These are phyloP conservation scores for Ahaetulla prasina DNA, from an alignment of 2,113 vertebrate species.

Conservation along the genomic window DNA sequence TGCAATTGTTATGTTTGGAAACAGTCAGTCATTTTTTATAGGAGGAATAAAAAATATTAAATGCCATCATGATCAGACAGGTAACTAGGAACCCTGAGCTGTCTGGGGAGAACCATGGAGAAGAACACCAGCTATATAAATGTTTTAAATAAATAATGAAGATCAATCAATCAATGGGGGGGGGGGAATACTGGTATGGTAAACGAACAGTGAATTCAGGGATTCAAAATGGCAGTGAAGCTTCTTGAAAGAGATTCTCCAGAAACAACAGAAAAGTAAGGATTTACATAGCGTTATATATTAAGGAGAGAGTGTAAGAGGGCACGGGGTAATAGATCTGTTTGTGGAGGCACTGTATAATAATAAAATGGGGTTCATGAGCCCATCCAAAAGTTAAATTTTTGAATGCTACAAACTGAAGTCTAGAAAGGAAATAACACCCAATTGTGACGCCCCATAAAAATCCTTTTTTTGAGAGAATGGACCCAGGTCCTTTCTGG, in stretches of 20 bases:
- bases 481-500: neutral
- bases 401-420: neutral
- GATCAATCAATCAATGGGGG: neutral
- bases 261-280: neutral
- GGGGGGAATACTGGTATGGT: neutral
- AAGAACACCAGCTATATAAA: neutral
- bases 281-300: neutral
- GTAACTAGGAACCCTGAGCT: neutral
- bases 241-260: neutral
- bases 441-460: no score
- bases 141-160: neutral
- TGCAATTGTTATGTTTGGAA: neutral
- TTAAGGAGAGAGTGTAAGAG: neutral
- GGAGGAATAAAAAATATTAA: neutral
- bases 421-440: neutral
- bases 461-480: neutral
- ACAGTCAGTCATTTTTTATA: neutral
- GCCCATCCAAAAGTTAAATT: neutral
- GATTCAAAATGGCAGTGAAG: neutral
- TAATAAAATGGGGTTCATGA: neutral
- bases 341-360: neutral
- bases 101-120: neutral
- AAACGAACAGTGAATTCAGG: neutral
- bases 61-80: no score
- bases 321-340: neutral